These are phyloP conservation scores for Pelecanus crispus DNA, from an alignment of 2,113 vertebrate genomes.

Conservation along the genomic window DNA sequence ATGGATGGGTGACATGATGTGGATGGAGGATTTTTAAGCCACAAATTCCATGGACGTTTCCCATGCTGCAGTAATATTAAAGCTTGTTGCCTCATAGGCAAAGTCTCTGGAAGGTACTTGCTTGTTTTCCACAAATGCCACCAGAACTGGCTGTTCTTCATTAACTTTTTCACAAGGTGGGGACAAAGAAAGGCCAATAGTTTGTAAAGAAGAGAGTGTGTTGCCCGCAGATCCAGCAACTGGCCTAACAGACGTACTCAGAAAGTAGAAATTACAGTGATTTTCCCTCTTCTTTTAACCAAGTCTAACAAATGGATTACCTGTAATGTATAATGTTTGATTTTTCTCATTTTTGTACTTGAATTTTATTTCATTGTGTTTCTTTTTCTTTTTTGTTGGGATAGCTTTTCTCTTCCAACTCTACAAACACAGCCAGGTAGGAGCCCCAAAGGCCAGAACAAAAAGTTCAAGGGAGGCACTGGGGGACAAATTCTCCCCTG, in stretches of 20 bases:
- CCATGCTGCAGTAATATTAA: slow-evolving; percentile 1
- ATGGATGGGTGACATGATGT: neutral
- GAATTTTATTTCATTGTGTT: neutral
- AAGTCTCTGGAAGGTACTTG: neutral
- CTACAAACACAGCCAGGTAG: neutral
- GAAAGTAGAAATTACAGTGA: neutral
- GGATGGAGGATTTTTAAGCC: neutral
- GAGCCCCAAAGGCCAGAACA: neutral
- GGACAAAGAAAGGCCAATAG: neutral
- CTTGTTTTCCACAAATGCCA: neutral
- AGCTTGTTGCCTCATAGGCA: neutral
- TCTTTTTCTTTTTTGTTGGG: neutral
- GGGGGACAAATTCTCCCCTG: neutral
- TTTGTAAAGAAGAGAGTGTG: neutral
- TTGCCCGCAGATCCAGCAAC: neutral
- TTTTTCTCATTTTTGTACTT: neutral
- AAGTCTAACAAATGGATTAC: neutral
- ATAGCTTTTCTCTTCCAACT: neutral
- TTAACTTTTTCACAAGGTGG: neutral
- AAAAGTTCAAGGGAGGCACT: neutral
- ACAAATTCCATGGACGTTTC: neutral
- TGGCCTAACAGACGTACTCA: neutral
- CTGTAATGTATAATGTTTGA: neutral
- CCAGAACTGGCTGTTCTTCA: neutral
- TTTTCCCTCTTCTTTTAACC: neutral